phyloP scores from a whole-genome alignment of 2,797 vertebrate species.

The Melanotaenia parkinsoni region DNA sequence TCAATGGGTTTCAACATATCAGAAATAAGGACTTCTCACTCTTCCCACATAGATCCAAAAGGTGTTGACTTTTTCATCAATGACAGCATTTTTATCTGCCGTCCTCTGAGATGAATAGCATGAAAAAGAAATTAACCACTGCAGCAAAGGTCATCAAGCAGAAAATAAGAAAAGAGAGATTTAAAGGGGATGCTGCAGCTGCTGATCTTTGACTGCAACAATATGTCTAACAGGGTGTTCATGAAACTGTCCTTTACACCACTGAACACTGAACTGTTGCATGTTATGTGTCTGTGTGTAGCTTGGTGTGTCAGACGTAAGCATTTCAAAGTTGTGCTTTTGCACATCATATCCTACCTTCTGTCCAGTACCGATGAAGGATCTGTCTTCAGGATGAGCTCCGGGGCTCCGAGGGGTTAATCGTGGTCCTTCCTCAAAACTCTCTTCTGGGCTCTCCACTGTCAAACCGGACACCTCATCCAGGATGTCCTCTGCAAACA shows the following conservation, averaged over 20 bases:
- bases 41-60: neutral
- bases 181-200: slow-evolving; percentile 13
- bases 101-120: neutral
- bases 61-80: slow-evolving; percentile 2
- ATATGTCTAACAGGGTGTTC: neutral
- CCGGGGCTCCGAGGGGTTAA: slow-evolving; percentile 60
- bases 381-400: slow-evolving; percentile 78
- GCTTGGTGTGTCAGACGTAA: neutral
- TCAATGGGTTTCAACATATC: neutral
- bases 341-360: slow-evolving; percentile 81
- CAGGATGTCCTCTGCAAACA: slow-evolving; percentile 82
- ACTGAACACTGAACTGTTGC: neutral
- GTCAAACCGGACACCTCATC: slow-evolving; percentile 84
- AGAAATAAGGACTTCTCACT: slow-evolving; percentile 7
- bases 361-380: slow-evolving; percentile 77
- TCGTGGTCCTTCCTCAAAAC: slow-evolving; percentile 61
- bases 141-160: slow-evolving; percentile 1
- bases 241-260: slow-evolving; percentile 1
- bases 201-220: slow-evolving; percentile 16
- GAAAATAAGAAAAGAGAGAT: slow-evolving; percentile 22
- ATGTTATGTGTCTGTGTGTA: slow-evolving; percentile 4
- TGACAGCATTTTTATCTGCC: neutral
- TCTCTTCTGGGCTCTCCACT: slow-evolving; percentile 80
- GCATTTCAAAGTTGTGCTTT: slow-evolving; percentile 10
- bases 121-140: slow-evolving; percentile 2